phyloP scores from a whole-genome alignment of 2,113 vertebrate species.

The Diphyllodes magnificus region DNA sequence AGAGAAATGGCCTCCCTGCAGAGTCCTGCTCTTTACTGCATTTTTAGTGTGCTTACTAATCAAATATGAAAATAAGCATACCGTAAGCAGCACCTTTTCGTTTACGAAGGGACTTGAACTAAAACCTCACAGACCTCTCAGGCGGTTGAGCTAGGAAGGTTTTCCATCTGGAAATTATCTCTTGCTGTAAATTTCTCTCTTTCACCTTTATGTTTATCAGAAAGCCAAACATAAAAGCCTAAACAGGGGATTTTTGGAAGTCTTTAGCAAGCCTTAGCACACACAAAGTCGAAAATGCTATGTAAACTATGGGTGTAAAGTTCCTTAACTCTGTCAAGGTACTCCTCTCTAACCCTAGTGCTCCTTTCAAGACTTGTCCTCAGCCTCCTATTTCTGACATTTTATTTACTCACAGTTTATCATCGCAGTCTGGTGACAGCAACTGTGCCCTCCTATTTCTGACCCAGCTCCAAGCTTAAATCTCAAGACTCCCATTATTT shows the following conservation, averaged over 20 bases:
- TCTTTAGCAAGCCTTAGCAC: not conserved
- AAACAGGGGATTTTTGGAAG: not conserved
- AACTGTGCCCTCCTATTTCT: not conserved
- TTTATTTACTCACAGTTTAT: not conserved
- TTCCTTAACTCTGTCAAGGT: not conserved
- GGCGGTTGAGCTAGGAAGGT: not conserved
- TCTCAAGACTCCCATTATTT: not conserved
- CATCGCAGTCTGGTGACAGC: no score
- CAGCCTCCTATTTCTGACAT: not conserved
- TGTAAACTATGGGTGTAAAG: not conserved
- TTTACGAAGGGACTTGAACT: not conserved
- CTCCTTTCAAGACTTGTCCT: not conserved
- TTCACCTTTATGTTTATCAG: not conserved
- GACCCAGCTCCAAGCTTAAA: not conserved
- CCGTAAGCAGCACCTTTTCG: not conserved
- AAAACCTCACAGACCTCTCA: not conserved
- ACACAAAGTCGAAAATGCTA: not conserved
- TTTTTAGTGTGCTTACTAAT: not conserved
- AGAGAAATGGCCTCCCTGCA: not conserved
- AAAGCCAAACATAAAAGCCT: not conserved
- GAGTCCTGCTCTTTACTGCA: not conserved
- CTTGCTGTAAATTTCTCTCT: not conserved
- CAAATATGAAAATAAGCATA: conserved; percentile 35
- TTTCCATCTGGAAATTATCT: conserved; percentile 49
- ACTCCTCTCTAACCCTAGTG: accelerated